phyloP scores from a whole-genome alignment of 2,797 vertebrate genomes.

The Schizothorax lantsangensis region DNA sequence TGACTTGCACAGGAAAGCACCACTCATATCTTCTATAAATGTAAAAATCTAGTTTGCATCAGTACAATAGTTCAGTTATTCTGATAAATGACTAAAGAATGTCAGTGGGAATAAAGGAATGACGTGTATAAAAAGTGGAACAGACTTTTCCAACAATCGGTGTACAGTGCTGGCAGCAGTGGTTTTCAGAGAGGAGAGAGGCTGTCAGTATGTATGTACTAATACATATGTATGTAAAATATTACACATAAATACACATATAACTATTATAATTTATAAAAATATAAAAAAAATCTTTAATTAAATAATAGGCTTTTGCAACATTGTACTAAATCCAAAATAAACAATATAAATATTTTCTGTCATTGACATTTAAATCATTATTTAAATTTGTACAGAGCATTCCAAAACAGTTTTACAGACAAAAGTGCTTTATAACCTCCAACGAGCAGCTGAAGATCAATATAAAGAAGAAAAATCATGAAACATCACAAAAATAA shows the following conservation, averaged over 20 bases:
- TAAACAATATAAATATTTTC: not conserved
- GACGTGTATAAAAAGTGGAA: not conserved
- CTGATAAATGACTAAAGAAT: conserved; percentile 8
- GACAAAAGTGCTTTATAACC: not conserved
- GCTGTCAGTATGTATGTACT: not conserved
- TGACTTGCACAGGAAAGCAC: no score
- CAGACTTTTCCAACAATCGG: not conserved
- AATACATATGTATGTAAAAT: no score
- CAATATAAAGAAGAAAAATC: not conserved
- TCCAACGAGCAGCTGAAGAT: not conserved
- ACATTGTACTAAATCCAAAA: no score
- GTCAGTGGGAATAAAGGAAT: conserved; percentile 34
- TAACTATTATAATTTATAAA: no score
- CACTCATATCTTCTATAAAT: no score
- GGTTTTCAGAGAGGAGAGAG: not conserved
- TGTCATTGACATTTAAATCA: not conserved
- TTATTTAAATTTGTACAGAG: not conserved
- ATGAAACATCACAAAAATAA: not conserved
- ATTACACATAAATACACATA: no score
- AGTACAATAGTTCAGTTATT: not conserved
- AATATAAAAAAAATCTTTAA: no score
- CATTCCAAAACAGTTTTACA: not conserved
- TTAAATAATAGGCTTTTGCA: no score
- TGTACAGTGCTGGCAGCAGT: conserved; percentile 6
- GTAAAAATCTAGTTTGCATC: no score